Evolutionary conservation across 1,140 invertebrate genomes (phyloP).

Genomic region (Euborellia annulipes): DNA sequence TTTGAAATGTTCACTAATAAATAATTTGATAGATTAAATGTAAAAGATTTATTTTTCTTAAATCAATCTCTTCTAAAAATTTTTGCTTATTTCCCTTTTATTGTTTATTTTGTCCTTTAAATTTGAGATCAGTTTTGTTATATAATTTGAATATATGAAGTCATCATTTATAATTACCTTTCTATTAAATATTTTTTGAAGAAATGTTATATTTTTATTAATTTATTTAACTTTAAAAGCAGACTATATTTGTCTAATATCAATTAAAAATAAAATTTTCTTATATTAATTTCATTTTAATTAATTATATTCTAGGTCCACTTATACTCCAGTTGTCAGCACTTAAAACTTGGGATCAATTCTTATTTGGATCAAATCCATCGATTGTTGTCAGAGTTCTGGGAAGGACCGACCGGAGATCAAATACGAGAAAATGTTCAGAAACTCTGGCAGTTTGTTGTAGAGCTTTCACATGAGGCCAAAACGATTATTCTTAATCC

Average conservation of each 20-base stretch:
- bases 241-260: too few species aligned
- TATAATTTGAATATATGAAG: background rate
- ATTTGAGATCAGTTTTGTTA: background rate
- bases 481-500: background rate
- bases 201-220: too few species aligned
- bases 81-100: constrained; percentile 25
- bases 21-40: background rate
- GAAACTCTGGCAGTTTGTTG: constrained; percentile 20
- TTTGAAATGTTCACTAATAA: background rate
- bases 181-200: constrained; percentile 15
- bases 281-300: too few species aligned
- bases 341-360: constrained; percentile 7
- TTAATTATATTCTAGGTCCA: constrained; percentile 3
- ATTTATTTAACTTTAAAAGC: too few species aligned
- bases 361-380: constrained; percentile 18
- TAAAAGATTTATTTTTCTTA: constrained; percentile 5
- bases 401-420: constrained; percentile 22
- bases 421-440: constrained; percentile 23
- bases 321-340: constrained; percentile 3
- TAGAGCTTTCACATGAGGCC: background rate
- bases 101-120: constrained; percentile 17
- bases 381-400: constrained; percentile 22
- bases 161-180: background rate
- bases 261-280: too few species aligned
- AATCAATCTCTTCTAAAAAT: constrained; percentile 21